Percentiles rank a stretch among this genome's conserved stretches.
These are phyloP conservation scores for Arctia plantaginis DNA, from an alignment of 2,888 invertebrate species.

Conservation along the genomic window DNA sequence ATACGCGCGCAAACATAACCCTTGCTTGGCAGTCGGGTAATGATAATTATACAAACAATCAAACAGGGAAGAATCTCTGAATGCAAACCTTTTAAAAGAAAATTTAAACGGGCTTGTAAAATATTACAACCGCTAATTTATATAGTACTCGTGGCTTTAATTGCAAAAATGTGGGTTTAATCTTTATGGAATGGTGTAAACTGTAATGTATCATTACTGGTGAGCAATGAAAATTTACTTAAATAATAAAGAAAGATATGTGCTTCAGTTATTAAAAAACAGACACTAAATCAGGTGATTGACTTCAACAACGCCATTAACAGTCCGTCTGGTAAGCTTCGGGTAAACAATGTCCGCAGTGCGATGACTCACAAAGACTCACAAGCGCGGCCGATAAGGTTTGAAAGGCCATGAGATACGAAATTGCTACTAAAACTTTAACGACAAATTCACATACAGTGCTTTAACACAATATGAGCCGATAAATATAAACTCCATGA, in stretches of 20 bases:
- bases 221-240: slow-evolving; percentile 22
- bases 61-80: too few species aligned
- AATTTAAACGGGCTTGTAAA: too few species aligned
- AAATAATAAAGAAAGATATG: slow-evolving; percentile 11
- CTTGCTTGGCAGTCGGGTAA: too few species aligned
- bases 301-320: slow-evolving; percentile 27
- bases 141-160: too few species aligned
- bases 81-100: too few species aligned
- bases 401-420: slow-evolving; percentile 58
- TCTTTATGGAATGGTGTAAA: background rate
- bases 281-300: slow-evolving; percentile 21
- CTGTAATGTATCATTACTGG: slow-evolving; percentile 33
- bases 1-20: too few species aligned
- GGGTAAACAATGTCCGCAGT: slow-evolving; percentile 42
- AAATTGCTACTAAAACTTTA: slow-evolving; percentile 72
- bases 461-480: slow-evolving; percentile 42
- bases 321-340: slow-evolving; percentile 28
- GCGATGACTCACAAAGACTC: slow-evolving; percentile 55
- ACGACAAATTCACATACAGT: slow-evolving; percentile 58
- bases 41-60: too few species aligned
- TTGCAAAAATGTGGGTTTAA: slow-evolving; percentile 1
- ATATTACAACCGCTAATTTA: too few species aligned
- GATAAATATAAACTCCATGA: slow-evolving; percentile 33
- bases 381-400: slow-evolving; percentile 62
- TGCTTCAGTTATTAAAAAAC: slow-evolving; percentile 6